A percentile compares a stretch with the other conserved stretches of the same genome.
Conservation (phyloP, 1,140 invertebrate genomes). For the Parasteatoda tepidariorum region DNA sequence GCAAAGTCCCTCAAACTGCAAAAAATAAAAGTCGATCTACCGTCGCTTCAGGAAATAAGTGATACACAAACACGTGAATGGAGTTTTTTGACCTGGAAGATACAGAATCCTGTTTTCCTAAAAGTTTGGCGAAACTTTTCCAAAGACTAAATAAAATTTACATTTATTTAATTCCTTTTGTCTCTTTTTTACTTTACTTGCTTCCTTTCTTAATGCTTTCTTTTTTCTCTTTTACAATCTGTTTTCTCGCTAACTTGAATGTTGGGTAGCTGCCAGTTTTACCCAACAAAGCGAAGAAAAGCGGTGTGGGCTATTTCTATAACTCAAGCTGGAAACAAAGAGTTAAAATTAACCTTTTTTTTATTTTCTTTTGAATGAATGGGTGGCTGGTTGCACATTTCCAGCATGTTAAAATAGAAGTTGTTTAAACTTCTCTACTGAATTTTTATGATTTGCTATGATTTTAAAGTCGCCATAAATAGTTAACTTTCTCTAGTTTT, state of each 20-base stretch:
- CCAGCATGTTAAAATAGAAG: no score
- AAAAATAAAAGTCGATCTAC: no score
- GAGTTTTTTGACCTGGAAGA: conserved; percentile 42
- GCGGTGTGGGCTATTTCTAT: conserved; percentile 10
- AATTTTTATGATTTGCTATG: no score
- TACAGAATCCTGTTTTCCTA: conserved; percentile 10
- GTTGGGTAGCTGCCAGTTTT: neutral
- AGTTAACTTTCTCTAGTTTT: no score
- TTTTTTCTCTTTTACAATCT: neutral
- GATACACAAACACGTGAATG: neutral
- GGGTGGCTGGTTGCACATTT: no score
- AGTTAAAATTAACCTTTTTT: conserved; percentile 35
- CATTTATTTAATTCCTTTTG: conserved; percentile 20
- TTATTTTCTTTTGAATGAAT: no score
- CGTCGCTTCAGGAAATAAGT: neutral
- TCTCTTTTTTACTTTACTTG: neutral
- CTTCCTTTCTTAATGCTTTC: neutral
- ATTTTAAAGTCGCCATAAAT: no score
- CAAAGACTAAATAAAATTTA: conserved; percentile 15
- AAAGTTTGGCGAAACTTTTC: conserved; percentile 18
- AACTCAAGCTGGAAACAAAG: neutral
- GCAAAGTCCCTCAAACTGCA: no score
- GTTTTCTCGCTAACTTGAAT: neutral
- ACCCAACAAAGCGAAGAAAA: neutral
- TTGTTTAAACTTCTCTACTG: no score